phyloP scores from a whole-genome alignment of 2,888 invertebrate species.

The Eilema caniola region DNA sequence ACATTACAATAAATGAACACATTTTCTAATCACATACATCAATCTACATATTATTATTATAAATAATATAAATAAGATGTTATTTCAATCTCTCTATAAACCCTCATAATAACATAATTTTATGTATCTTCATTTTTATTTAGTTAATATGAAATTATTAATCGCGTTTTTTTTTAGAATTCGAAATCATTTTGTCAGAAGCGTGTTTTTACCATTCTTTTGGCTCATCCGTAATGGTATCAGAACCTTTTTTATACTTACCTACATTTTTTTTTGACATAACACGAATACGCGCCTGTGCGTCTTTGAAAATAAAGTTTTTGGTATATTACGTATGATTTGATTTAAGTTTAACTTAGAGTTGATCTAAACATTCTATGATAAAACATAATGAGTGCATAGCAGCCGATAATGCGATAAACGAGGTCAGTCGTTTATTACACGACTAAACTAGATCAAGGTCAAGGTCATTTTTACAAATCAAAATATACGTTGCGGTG shows the following conservation, averaged over 20 bases:
- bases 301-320: background rate
- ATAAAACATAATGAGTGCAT: conserved; percentile 76
- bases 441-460: conserved; percentile 84
- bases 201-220: background rate
- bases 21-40: too few species aligned
- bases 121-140: too few species aligned
- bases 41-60: too few species aligned
- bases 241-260: background rate
- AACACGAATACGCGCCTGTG: background rate
- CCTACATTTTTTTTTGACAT: background rate
- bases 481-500: conserved; percentile 79
- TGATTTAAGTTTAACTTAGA: background rate
- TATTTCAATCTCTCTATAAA: too few species aligned
- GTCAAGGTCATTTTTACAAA: conserved; percentile 87
- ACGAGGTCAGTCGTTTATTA: conserved; percentile 85
- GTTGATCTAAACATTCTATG: conserved; percentile 54
- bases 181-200: too few species aligned
- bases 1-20: too few species aligned
- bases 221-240: background rate
- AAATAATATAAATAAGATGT: too few species aligned
- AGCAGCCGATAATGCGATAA: conserved; percentile 81
- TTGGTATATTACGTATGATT: background rate
- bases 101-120: too few species aligned
- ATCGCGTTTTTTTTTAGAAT: too few species aligned
- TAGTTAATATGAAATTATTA: too few species aligned